A percentile compares a stretch with the other conserved stretches of the same genome.
phyloP scores from a whole-genome alignment of 2,113 vertebrate species.

The Illadopsis cleaveri region DNA sequence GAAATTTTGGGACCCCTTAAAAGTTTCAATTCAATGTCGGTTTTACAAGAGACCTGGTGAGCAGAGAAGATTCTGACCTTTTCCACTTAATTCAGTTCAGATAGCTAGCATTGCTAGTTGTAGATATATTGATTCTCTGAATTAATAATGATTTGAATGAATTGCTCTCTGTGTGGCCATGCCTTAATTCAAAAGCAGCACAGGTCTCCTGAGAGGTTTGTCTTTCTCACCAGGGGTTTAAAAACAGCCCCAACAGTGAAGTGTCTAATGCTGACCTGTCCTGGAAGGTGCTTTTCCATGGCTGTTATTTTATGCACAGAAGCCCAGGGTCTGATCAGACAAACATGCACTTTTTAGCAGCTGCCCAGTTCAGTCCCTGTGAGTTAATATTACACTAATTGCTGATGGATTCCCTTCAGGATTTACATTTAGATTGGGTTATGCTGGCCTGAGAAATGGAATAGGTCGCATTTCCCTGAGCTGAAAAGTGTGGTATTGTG shows the following conservation, averaged over 20 bases:
- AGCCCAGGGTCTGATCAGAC: not conserved
- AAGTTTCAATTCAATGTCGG: not conserved
- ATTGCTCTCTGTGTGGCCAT: not conserved
- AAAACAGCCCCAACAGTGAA: accelerated
- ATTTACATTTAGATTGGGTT: not conserved
- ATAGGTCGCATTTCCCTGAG: not conserved
- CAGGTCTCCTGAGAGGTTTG: not conserved
- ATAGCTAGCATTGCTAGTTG: not conserved
- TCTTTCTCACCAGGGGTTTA: not conserved
- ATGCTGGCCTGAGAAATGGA: not conserved
- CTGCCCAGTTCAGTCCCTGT: not conserved
- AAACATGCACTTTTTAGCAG: not conserved
- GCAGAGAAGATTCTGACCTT: not conserved
- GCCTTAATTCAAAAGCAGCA: not conserved
- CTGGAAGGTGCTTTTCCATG: not conserved
- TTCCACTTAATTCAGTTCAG: not conserved
- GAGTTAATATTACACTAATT: not conserved
- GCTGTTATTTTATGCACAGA: not conserved
- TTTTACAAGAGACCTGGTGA: not conserved
- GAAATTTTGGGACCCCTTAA: not conserved
- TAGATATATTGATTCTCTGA: not conserved
- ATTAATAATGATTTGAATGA: not conserved
- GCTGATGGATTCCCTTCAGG: not conserved
- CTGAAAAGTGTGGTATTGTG: not conserved
- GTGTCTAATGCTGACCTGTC: not conserved